Evolutionary conservation across 2,888 invertebrate species (phyloP), one percentile per base, ranked within the genome.

Genomic region (Pyrrhosoma nymphula): DNA sequence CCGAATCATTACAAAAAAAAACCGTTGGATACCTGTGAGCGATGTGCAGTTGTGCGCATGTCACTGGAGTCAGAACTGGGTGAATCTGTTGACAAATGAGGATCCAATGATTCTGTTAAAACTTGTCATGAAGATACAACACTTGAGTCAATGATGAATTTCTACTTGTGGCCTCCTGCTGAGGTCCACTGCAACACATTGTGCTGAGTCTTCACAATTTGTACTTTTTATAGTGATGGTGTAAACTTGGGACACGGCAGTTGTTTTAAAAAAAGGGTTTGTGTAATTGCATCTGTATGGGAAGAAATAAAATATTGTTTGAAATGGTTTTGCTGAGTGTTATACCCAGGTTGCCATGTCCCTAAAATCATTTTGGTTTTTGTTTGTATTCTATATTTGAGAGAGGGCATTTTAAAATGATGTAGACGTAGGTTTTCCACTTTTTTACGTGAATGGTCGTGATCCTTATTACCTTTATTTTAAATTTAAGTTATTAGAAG

Each of bases 181-280:
- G 89, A 89, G 89, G 93, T 47, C 39, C 93, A 93, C 35, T 39
- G 69, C 63, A 39, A 93, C 93, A 93, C 93, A 93, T 69, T 93
- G 93, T 93, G 69, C 93, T 93, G 69, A 93, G 93, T 93, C 93
- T 93, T 93, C 93, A 93, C 69, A 69, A 93, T 93, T 93, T 93
- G 93, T 93, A 93, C 93, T 93, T 93, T 93, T 93, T 93, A 93
- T 93, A 93, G 93, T 93, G 93, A 93, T 69, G 93, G 93, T 93
- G 93, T 69, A 93, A 93, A 93, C 63, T 93, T 93, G 93, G 93
- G 93, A 93, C 93, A 63, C 69, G 93, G 93, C 93, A 93, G 93
- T 93, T 93, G 93, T 93, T 93, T 82, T 91, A 63, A 91, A 91
- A 23, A 93, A 93, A 93, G 93, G 93, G 93, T 93, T 93, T 93